phyloP scores from a whole-genome alignment of 2,797 vertebrate genomes.

The Australoheros facetus region DNA sequence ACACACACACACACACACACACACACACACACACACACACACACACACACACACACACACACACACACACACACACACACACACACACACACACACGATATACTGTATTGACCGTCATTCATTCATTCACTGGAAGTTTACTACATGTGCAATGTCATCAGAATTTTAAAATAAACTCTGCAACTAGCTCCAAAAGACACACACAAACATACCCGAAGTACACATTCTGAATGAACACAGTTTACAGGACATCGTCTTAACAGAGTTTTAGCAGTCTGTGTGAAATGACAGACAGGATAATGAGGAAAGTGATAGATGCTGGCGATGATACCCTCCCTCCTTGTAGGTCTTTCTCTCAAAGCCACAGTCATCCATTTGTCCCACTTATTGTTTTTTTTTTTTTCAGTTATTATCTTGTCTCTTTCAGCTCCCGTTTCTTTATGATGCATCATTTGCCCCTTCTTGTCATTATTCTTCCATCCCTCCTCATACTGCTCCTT shows the following conservation, averaged over 20 bases:
- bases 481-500: background rate
- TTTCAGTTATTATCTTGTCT: slow-evolving; percentile 9
- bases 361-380: slow-evolving; percentile 29
- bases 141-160: background rate
- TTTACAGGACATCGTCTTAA: slow-evolving; percentile 3
- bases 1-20: too few species aligned
- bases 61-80: background rate
- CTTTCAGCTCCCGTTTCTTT: slow-evolving; percentile 16
- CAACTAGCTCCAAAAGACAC: background rate
- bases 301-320: slow-evolving; percentile 53
- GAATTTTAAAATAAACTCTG: background rate
- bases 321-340: slow-evolving; percentile 21
- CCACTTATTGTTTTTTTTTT: slow-evolving; percentile 19
- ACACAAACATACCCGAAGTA: background rate
- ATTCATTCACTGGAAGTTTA: slow-evolving; percentile 13
- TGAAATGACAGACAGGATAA: slow-evolving; percentile 34
- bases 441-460: slow-evolving; percentile 27
- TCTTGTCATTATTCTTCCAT: slow-evolving; percentile 31
- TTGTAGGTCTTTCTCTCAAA: slow-evolving; percentile 19
- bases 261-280: background rate
- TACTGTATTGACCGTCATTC: slow-evolving; percentile 10
- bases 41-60: too few species aligned
- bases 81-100: slow-evolving; percentile 2
- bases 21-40: too few species aligned
- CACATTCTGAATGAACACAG: slow-evolving; percentile 6